Evolutionary conservation across 2,797 vertebrate genomes (phyloP).

Genomic region (Schizothorax lantsangensis): DNA sequence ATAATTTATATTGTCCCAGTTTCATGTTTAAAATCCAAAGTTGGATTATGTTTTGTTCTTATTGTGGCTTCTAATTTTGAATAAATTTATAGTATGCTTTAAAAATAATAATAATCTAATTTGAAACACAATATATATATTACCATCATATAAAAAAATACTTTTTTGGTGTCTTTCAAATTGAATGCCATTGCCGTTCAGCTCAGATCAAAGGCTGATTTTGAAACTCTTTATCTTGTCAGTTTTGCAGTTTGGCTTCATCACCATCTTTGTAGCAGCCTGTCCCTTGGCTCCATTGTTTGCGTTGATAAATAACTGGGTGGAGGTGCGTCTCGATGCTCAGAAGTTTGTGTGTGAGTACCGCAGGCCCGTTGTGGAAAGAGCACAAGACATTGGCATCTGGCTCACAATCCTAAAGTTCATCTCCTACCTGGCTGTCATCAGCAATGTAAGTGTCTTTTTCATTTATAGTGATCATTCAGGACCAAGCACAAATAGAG

Average conservation of each 20-base stretch:
- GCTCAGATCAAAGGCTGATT: not conserved
- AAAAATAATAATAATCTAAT: too few species aligned
- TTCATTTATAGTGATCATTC: not conserved
- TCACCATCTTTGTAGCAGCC: conserved; percentile 82
- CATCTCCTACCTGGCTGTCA: conserved; percentile 79
- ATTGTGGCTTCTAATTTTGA: not conserved
- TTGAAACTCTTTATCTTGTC: conserved; percentile 17
- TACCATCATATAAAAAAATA: not conserved
- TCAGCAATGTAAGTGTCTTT: conserved; percentile 75
- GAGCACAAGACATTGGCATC: conserved; percentile 79
- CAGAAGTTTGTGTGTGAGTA: conserved; percentile 84
- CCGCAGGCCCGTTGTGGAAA: conserved; percentile 78
- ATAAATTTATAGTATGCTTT: not conserved
- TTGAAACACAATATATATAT: not conserved
- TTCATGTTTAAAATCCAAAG: not conserved
- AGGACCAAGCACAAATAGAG: not conserved
- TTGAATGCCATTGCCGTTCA: not conserved
- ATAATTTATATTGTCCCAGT: not conserved
- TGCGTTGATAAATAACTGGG: conserved; percentile 83
- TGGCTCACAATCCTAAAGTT: conserved; percentile 84
- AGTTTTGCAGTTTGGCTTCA: conserved; percentile 86
- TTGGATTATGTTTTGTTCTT: not conserved
- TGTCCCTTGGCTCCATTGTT: conserved; percentile 83
- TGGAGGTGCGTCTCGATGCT: conserved; percentile 80
- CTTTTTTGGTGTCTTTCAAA: not conserved